Percentiles rank a stretch among this genome's conserved stretches.
Evolutionary conservation across 2,888 invertebrate species (phyloP).

Genomic region (Microchrysa polita): DNA sequence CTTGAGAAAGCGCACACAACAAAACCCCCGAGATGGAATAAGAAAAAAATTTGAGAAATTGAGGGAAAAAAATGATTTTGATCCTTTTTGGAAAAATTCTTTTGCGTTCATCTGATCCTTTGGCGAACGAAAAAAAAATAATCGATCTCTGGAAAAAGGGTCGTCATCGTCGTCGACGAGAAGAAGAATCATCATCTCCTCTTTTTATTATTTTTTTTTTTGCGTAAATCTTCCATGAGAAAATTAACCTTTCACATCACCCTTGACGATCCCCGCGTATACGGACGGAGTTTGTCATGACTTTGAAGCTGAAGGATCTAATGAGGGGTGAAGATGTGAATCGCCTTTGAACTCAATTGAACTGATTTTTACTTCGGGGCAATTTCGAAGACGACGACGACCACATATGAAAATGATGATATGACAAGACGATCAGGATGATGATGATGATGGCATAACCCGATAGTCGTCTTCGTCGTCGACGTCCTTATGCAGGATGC

Average conservation of each 20-base stretch:
- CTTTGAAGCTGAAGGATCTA: background rate
- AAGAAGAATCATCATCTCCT: slow-evolving; percentile 25
- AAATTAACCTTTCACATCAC: slow-evolving; percentile 34
- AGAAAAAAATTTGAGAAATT: no score
- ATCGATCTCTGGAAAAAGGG: background rate
- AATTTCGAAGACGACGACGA: background rate
- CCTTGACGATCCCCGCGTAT: no score
- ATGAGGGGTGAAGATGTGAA: slow-evolving; percentile 29
- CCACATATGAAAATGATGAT: no score
- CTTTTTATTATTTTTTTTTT: no score
- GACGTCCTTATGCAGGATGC: no score
- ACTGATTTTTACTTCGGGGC: slow-evolving; percentile 2
- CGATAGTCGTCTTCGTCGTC: background rate
- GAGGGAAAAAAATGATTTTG: no score
- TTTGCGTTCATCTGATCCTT: no score
- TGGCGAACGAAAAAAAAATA: background rate
- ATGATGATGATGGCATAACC: background rate
- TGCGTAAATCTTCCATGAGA: slow-evolving; percentile 34
- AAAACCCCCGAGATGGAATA: no score
- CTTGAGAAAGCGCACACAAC: no score
- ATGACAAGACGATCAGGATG: background rate
- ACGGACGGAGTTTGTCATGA: no score
- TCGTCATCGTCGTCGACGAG: background rate
- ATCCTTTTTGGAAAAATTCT: no score
- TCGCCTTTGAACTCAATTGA: slow-evolving; percentile 41